phyloP scores from a whole-genome alignment of 2,888 invertebrate genomes.

The Drosophila setosimentum region DNA sequence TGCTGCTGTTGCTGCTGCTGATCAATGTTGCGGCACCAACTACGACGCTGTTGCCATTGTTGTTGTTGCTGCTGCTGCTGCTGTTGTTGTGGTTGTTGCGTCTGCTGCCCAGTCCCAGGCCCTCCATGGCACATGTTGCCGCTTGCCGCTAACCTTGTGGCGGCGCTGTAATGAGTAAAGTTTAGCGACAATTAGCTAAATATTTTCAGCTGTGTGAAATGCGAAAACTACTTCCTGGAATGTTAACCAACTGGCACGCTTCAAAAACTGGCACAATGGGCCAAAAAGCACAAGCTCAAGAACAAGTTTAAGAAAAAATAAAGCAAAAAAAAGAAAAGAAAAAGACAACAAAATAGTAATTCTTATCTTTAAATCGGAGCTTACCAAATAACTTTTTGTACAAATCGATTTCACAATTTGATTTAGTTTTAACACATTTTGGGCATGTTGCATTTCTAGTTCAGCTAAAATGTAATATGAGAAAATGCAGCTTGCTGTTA shows the following conservation, averaged over 20 bases:
- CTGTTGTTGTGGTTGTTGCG: slow-evolving; percentile 74
- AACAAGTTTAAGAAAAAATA: neutral
- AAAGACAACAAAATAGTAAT: neutral
- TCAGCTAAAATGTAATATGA: neutral
- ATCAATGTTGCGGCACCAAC: slow-evolving; percentile 3
- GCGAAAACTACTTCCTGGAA: slow-evolving; percentile 37
- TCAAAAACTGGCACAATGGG: slow-evolving; percentile 9
- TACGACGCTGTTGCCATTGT: slow-evolving; percentile 46
- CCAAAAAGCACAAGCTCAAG: neutral
- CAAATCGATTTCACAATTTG: neutral
- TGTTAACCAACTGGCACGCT: slow-evolving; percentile 33
- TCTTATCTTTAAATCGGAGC: neutral
- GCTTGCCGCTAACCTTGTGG: slow-evolving; percentile 25
- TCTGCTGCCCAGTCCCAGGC: slow-evolving; percentile 84
- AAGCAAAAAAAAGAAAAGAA: neutral
- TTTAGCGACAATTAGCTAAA: slow-evolving; percentile 49
- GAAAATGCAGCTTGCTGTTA: neutral
- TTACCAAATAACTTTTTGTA: neutral
- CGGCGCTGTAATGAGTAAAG: slow-evolving; percentile 44
- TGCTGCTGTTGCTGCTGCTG: slow-evolving; percentile 16
- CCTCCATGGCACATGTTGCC: slow-evolving; percentile 85
- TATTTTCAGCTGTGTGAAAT: slow-evolving; percentile 35
- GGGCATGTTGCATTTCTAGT: neutral
- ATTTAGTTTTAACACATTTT: neutral
- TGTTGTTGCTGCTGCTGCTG: slow-evolving; percentile 44